A percentile compares a stretch with the other conserved stretches of the same genome.
phyloP scores from a whole-genome alignment of 2,888 invertebrate genomes.

The Habroteleia sp. region DNA sequence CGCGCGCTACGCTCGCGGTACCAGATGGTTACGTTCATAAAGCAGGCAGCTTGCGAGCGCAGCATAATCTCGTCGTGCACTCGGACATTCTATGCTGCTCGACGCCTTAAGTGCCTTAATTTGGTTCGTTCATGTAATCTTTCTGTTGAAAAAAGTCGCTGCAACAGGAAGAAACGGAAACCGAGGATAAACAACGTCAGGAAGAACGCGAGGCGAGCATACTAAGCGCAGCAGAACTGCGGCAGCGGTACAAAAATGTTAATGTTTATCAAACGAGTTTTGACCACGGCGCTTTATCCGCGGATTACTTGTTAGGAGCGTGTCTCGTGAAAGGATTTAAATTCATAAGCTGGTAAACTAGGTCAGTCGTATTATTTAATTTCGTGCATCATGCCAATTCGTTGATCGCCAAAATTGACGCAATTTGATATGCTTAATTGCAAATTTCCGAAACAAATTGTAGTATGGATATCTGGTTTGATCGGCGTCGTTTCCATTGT shows the following conservation, averaged over 20 bases:
- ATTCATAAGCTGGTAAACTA: slow-evolving; percentile 19
- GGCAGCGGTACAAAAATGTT: slow-evolving; percentile 21
- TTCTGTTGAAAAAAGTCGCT: slow-evolving; percentile 40
- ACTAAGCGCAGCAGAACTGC: slow-evolving; percentile 66
- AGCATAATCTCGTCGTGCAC: slow-evolving; percentile 70
- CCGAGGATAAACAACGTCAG: slow-evolving; percentile 41
- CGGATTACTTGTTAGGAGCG: slow-evolving; percentile 17
- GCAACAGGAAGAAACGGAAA: slow-evolving; percentile 60
- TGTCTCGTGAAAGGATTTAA: slow-evolving; percentile 19
- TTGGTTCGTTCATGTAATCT: slow-evolving; percentile 75
- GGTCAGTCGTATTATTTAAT: slow-evolving; percentile 22
- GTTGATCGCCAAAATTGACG: not conserved
- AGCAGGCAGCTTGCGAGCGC: slow-evolving; percentile 71
- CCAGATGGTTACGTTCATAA: slow-evolving; percentile 71
- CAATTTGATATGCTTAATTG: no score
- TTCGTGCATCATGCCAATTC: not conserved
- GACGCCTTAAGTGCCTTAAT: slow-evolving; percentile 74
- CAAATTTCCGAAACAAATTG: no score
- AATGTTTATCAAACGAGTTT: slow-evolving; percentile 28
- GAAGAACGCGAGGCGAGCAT: slow-evolving; percentile 64
- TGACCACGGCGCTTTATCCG: slow-evolving; percentile 3
- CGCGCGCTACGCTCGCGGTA: slow-evolving; percentile 49
- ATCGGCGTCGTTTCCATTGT: no score
- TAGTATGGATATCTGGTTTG: no score
- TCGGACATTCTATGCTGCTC: slow-evolving; percentile 63